Evolutionary conservation across 2,113 vertebrate genomes (phyloP).

Genomic region (Brachirus orientalis): DNA sequence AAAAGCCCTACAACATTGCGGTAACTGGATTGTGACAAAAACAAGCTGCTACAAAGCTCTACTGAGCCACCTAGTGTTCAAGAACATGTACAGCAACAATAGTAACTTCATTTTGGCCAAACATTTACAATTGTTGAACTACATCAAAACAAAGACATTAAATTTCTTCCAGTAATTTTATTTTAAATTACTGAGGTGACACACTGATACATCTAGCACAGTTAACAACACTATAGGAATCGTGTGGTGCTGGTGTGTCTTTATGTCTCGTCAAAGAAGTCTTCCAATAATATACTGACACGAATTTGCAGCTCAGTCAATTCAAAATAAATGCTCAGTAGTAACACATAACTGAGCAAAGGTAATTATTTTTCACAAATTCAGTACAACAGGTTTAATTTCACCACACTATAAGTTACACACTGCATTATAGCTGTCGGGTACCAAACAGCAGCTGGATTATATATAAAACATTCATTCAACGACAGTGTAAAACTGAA

Average conservation of each 20-base stretch:
- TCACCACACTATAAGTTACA: slow-evolving; percentile 1
- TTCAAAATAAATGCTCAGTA: slow-evolving; percentile 5
- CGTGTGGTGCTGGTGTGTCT: background rate
- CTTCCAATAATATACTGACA: slow-evolving; percentile 4
- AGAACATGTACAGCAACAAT: background rate
- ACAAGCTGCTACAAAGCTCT: background rate
- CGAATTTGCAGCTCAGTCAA: slow-evolving; percentile 6
- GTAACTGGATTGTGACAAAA: background rate
- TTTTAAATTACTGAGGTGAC: too few species aligned
- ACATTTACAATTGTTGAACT: background rate
- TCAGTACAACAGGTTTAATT: slow-evolving; percentile 8
- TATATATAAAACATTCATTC: slow-evolving; percentile 24
- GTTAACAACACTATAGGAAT: slow-evolving; percentile 21
- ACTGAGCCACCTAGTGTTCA: slow-evolving; percentile 64
- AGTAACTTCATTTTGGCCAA: background rate
- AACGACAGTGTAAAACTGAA: slow-evolving; percentile 40
- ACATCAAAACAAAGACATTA: slow-evolving; percentile 2
- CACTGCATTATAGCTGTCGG: background rate
- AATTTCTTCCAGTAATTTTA: slow-evolving; percentile 17
- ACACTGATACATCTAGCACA: slow-evolving; percentile 17
- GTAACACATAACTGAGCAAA: slow-evolving; percentile 1
- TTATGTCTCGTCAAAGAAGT: too few species aligned
- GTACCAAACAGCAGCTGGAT: slow-evolving; percentile 11
- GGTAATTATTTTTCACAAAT: slow-evolving; percentile 1
- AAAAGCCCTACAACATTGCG: too few species aligned